A percentile compares a stretch with the other conserved stretches of the same genome.
Evolutionary conservation across 2,888 invertebrate species (phyloP).

Genomic region (Acanthosepion esculentum): DNA sequence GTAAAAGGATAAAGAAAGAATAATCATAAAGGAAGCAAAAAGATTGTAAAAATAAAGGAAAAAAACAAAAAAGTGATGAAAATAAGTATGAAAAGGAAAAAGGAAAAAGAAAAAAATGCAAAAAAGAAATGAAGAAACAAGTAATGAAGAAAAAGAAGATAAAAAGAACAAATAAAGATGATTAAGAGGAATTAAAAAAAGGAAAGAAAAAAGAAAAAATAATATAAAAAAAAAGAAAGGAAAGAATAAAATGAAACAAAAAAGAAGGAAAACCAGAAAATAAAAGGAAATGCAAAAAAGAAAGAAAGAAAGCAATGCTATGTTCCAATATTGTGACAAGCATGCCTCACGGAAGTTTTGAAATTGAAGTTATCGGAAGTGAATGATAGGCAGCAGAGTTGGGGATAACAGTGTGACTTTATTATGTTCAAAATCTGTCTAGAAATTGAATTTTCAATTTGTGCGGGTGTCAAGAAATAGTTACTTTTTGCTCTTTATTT

Average conservation of each 20-base stretch:
- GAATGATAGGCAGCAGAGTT: neutral
- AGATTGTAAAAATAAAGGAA: neutral
- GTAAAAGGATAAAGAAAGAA: neutral
- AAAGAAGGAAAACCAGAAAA: neutral
- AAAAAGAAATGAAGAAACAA: too few species aligned
- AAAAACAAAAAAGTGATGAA: neutral
- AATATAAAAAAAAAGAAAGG: neutral
- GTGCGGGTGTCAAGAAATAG: neutral
- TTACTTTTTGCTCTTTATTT: neutral
- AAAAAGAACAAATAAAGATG: neutral
- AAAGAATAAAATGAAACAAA: neutral
- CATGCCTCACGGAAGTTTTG: constrained; percentile 33
- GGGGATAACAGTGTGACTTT: neutral
- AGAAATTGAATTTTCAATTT: constrained; percentile 22
- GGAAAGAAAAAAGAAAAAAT: neutral
- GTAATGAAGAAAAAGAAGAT: neutral
- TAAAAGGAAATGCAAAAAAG: neutral
- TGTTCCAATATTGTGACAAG: neutral
- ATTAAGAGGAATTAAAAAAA: neutral
- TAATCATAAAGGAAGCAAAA: neutral
- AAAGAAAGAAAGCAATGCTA: neutral
- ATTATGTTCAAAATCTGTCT: neutral
- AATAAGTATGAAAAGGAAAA: too few species aligned
- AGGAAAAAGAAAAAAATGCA: neutral
- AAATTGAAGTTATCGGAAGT: neutral